Base-by-base conservation (phyloP, 2,888 invertebrate species). In the Cryptocephalus primarius region DNA sequence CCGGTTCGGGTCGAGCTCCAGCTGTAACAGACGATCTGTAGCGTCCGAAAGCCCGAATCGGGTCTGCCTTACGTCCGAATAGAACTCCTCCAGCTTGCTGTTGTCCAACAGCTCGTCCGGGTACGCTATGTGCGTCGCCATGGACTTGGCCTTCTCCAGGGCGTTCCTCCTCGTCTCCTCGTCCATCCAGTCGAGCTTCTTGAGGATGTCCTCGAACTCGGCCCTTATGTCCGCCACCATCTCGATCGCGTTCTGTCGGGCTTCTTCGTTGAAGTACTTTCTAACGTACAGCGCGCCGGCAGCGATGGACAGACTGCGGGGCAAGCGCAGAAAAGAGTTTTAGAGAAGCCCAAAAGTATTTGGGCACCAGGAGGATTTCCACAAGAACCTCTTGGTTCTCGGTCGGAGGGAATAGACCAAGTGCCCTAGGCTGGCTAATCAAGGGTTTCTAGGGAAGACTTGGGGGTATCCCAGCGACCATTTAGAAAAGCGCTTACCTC, bases 111-210 rank as follows among this genome's bases (percentile, higher is more conserved):
- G 79, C 67, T 92, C 93, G 59, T 85, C 85, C 1, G 94, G 94
- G 68, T 94, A 94, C 0, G 91, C 94, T 62, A 95, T 93, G 67
- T 93, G 89, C 0, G 88, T 82, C 1, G 83, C 76, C 86, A 95
- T 93, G 0, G 83, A 77, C 47, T 80, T 79, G 0, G 89, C 84
- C 65, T 92, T 92, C 49, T 83, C 80, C 49, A 88, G 67, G 0
- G 90, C 91, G 46, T 82, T 80, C 53, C 73, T 68, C 42, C 83
- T 82, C 0, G 95, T 95, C 53, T 75, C 71, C 0, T 81, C 79
- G 63, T 95, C 94, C 95, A 96, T 95, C 95, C 95, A 96, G 40
- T 86, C 85, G 10, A 93, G 83, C 48, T 81, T 76, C 12, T 77
- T 74, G 46, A 93, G 68, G 32, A 93, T 89, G 57, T 85, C 80